Base-by-base conservation (phyloP, 2,888 invertebrate species). In the Aethes cnicana region DNA sequence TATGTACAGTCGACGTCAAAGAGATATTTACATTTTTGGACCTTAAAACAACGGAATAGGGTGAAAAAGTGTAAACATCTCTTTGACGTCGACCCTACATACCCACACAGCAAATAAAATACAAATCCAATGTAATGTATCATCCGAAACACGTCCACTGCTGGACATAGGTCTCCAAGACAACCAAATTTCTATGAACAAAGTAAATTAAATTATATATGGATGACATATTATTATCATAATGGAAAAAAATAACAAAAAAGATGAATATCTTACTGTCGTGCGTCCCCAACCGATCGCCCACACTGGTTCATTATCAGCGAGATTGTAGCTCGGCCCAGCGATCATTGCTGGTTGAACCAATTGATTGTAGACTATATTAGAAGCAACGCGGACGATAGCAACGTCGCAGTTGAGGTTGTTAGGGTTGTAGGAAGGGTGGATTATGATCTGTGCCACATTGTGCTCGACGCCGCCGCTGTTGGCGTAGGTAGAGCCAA, bases 251-350 rank as follows among this genome's bases (percentile, higher is more conserved):
- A 28, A 11, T 28, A 8, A 25, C 25, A 41, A 23, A 6, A 9
- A 41, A 4, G 16, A 16, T 9, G 23, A 18, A 28, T 28, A 9
- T n/a, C 72, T 72, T 56, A 81, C 78, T 14, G 59, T 58, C 30
- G 62, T 74, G 0, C 53, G 47, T n/a, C 87, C 85, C 86, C 85
- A 89, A 55, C 90, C 90, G 25, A 74, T 68, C 9, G 84, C 78
- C 66, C 78, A 73, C 1, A 82, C 78, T 3, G 59, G 58, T 26
- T 68, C 67, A 48, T 80, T 72, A 16, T 72, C 76, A 2, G 57
- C 66, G 3, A 79, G 58, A 33, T 70, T 64, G 50, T 72, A 72
- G 26, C 63, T 70, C 4, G 72, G 18, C 1, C 77, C 68, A 16
- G 74, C 69, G 12, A 87, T 72, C 2, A 30, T 20, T 3, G 33